Evolutionary conservation across 2,888 invertebrate species (phyloP).

Genomic region (Phyllotreta striolata): DNA sequence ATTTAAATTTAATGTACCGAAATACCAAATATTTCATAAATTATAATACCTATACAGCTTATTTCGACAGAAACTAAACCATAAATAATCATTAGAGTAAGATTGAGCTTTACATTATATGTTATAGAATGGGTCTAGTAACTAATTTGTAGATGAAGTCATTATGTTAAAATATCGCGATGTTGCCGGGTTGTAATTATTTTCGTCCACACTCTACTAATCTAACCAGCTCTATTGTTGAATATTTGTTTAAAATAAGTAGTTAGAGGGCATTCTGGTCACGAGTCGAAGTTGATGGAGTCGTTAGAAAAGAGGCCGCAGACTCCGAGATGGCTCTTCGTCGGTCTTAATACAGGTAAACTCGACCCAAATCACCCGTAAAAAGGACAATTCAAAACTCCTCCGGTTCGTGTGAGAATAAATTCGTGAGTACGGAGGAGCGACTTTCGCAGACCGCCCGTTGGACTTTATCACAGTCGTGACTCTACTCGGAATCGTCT

Average conservation of each 20-base stretch:
- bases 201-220: no score
- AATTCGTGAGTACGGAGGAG: constrained; percentile 34
- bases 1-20: background rate
- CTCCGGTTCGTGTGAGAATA: constrained; percentile 38
- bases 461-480: constrained; percentile 34
- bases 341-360: constrained; percentile 48
- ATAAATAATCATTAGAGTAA: no score
- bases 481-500: constrained; percentile 29
- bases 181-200: no score
- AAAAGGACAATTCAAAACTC: constrained; percentile 47
- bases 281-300: constrained; percentile 44
- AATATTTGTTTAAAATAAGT: constrained; percentile 19
- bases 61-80: no score
- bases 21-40: background rate
- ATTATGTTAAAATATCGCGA: no score
- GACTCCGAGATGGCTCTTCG: constrained; percentile 43
- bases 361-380: constrained; percentile 47
- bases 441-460: constrained; percentile 24
- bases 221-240: no score
- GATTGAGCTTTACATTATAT: no score
- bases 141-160: no score
- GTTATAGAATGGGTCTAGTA: no score
- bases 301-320: constrained; percentile 43
- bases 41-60: no score
- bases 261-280: constrained; percentile 41